Evolutionary conservation across 1,140 invertebrate genomes (phyloP).

Genomic region (Calephelis virginiensis): DNA sequence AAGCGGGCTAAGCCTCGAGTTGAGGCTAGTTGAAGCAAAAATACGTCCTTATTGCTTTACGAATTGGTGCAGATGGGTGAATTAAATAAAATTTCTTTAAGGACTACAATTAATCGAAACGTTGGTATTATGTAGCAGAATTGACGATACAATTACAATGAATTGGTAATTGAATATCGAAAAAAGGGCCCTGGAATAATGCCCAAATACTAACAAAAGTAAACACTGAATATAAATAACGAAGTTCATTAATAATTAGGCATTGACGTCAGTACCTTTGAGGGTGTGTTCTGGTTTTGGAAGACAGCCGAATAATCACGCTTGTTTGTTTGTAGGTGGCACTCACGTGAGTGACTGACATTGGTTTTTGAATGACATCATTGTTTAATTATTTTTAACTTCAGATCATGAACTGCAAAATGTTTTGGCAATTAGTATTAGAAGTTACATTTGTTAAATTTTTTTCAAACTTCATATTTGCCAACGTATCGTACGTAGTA

Average conservation of each 20-base stretch:
- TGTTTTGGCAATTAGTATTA: background rate
- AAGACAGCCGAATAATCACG: background rate
- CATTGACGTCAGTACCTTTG: slow-evolving; percentile 16
- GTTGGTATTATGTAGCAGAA: too few relatives aligned
- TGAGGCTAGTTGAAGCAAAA: too few relatives aligned
- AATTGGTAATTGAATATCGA: too few relatives aligned
- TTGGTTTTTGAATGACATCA: background rate
- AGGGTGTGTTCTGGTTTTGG: slow-evolving; percentile 15
- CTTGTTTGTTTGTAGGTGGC: background rate
- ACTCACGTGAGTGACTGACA: slow-evolving; percentile 15
- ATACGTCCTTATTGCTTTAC: too few relatives aligned
- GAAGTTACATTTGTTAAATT: background rate
- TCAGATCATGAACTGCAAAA: background rate
- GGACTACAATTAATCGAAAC: too few relatives aligned
- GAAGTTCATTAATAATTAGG: too few relatives aligned
- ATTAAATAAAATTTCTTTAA: too few relatives aligned
- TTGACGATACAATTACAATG: too few relatives aligned
- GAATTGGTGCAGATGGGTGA: too few relatives aligned
- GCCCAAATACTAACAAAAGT: slow-evolving; percentile 18
- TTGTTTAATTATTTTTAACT: background rate
- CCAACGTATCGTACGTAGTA: too few relatives aligned
- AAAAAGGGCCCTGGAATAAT: slow-evolving; percentile 26
- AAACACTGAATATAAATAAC: too few relatives aligned
- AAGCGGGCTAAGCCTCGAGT: too few relatives aligned
- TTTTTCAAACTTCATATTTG: background rate